Conservation (phyloP, 1,140 invertebrate genomes). For the Thereuonema tuberculata region DNA sequence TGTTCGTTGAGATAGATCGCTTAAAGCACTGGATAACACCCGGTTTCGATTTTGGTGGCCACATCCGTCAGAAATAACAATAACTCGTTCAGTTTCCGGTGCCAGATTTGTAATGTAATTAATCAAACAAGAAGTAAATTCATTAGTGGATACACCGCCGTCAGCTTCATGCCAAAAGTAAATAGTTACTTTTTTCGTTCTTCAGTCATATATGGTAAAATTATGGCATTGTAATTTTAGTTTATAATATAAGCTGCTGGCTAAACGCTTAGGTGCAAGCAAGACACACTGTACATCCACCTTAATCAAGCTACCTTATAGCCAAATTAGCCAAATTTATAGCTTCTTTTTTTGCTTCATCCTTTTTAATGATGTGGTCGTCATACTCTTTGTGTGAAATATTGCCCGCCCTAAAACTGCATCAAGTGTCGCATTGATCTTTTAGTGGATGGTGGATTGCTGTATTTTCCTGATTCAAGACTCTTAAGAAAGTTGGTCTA, state of each 20-base stretch:
- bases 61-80: constrained; percentile 18
- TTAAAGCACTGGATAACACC: not conserved
- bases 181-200: constrained; percentile 22
- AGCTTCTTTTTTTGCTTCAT: not conserved
- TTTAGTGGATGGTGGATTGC: not conserved
- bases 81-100: constrained; percentile 6
- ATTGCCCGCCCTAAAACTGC: not conserved
- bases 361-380: not conserved
- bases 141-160: constrained; percentile 28
- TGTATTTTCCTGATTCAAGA: not conserved
- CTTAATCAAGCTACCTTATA: not conserved
- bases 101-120: constrained; percentile 21
- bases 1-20: not conserved
- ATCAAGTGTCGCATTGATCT: not conserved
- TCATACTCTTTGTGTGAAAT: not conserved
- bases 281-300: not conserved
- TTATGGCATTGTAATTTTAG: constrained; percentile 33
- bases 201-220: constrained; percentile 33
- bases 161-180: constrained; percentile 34
- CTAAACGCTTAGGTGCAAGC: constrained; percentile 12
- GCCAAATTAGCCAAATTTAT: not conserved
- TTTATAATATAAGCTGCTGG: constrained; percentile 33
- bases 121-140: constrained; percentile 30
- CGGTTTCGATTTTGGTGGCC: constrained; percentile 6
- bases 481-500: not conserved